Percentiles rank a stretch among this genome's conserved stretches.
Evolutionary conservation across 2,797 vertebrate genomes (phyloP).

Genomic region (Argyrosomus regius): DNA sequence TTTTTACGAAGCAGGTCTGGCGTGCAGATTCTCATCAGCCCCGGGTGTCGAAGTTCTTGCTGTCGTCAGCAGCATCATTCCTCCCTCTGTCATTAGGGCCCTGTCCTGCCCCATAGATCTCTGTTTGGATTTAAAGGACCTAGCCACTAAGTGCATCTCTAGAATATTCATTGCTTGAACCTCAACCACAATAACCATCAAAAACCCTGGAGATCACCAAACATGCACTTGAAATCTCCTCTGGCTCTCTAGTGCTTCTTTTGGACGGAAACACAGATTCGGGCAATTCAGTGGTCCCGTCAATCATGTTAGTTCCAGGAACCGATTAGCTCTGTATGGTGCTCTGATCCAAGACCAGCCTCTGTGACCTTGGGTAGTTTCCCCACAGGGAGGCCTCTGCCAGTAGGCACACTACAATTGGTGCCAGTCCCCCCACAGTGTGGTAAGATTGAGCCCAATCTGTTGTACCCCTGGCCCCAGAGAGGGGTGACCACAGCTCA

Average conservation of each 20-base stretch:
- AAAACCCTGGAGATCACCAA: conserved; percentile 66
- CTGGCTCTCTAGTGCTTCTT: conserved; percentile 62
- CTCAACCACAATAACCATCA: conserved; percentile 70
- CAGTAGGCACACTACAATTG: conserved; percentile 45
- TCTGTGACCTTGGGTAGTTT: conserved; percentile 50
- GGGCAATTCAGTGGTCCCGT: conserved; percentile 49
- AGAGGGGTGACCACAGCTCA: conserved; percentile 59
- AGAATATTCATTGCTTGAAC: conserved; percentile 62
- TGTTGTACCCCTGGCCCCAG: conserved; percentile 45
- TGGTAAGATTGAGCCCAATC: conserved; percentile 33
- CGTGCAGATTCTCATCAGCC: conserved; percentile 58
- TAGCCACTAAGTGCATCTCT: conserved; percentile 66
- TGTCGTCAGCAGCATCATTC: conserved; percentile 57
- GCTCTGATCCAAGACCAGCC: conserved; percentile 55
- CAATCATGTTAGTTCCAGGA: conserved; percentile 66
- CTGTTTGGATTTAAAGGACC: conserved; percentile 62
- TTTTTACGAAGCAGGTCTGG: conserved; percentile 65
- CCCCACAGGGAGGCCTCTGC: conserved; percentile 41
- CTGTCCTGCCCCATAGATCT: conserved; percentile 40
- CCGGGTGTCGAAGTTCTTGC: conserved; percentile 50
- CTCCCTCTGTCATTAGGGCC: conserved; percentile 68
- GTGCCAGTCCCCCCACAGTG: conserved; percentile 40
- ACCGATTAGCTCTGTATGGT: conserved; percentile 23
- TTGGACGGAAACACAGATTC: conserved; percentile 57
- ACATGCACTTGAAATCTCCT: conserved; percentile 62